Evolutionary conservation across 2,888 invertebrate genomes (phyloP).

Genomic region (Blastobasis adustella): DNA sequence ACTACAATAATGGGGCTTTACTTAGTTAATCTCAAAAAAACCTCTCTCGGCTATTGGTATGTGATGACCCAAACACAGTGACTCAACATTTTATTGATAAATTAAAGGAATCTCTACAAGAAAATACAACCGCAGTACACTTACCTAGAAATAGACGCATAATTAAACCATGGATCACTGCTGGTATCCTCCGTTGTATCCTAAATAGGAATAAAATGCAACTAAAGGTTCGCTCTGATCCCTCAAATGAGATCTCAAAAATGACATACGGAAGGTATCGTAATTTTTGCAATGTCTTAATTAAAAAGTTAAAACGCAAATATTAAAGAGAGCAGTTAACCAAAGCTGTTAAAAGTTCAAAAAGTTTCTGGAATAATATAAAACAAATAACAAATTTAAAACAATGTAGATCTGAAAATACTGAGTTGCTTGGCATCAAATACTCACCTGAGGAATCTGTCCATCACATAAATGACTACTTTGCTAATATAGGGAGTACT

Average conservation of each 20-base stretch:
- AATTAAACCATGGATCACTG: not conserved
- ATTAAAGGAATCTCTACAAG: not conserved
- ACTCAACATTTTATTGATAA: not conserved
- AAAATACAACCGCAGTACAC: not conserved
- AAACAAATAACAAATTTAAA: no score
- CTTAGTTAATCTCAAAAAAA: no score
- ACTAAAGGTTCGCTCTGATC: not conserved
- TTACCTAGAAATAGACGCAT: constrained; percentile 11
- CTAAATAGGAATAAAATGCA: not conserved
- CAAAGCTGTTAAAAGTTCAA: no score
- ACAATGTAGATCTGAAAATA: no score
- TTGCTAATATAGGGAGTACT: no score
- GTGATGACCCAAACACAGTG: not conserved
- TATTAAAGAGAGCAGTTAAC: not conserved
- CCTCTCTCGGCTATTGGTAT: no score
- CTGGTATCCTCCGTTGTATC: not conserved
- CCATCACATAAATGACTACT: no score
- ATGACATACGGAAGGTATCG: not conserved
- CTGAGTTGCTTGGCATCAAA: no score
- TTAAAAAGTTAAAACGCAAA: not conserved
- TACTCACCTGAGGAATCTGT: no score
- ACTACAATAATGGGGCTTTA: no score
- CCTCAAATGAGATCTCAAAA: not conserved
- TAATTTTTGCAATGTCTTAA: not conserved
- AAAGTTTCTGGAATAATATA: no score